These are phyloP conservation scores for Myotis findleyi DNA, from an alignment of 2,797 vertebrate genomes.

Conservation along the genomic window DNA sequence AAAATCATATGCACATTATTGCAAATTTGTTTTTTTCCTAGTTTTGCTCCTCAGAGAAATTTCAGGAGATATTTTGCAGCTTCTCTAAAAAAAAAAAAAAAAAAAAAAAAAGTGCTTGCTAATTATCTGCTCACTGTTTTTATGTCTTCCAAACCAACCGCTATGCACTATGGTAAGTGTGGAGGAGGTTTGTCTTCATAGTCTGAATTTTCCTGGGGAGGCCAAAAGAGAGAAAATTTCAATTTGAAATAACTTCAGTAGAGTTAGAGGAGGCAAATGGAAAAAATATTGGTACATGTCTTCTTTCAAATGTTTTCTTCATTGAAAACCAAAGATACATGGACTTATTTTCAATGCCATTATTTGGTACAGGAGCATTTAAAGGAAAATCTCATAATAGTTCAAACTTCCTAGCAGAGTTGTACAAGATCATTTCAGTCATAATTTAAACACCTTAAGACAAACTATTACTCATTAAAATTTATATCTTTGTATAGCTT, in stretches of 20 bases:
- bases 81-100: not conserved
- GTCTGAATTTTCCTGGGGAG: not conserved
- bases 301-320: not conserved
- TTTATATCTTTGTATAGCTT: not conserved
- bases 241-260: not conserved
- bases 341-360: not conserved
- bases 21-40: not conserved
- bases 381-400: not conserved
- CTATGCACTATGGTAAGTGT: not conserved
- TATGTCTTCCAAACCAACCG: not conserved
- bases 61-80: not conserved
- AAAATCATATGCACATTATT: not conserved
- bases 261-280: not conserved
- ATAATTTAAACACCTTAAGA: not conserved
- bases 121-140: not conserved
- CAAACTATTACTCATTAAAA: not conserved
- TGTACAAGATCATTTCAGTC: not conserved
- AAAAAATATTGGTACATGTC: not conserved
- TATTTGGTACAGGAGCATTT: not conserved
- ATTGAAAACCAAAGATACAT: not conserved
- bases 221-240: not conserved
- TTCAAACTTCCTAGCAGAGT: not conserved
- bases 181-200: not conserved
- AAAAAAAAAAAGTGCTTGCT: not conserved
- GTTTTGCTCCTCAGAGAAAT: not conserved